phyloP scores from a whole-genome alignment of 2,888 invertebrate genomes.

The Drosophila parthenogenetica region DNA sequence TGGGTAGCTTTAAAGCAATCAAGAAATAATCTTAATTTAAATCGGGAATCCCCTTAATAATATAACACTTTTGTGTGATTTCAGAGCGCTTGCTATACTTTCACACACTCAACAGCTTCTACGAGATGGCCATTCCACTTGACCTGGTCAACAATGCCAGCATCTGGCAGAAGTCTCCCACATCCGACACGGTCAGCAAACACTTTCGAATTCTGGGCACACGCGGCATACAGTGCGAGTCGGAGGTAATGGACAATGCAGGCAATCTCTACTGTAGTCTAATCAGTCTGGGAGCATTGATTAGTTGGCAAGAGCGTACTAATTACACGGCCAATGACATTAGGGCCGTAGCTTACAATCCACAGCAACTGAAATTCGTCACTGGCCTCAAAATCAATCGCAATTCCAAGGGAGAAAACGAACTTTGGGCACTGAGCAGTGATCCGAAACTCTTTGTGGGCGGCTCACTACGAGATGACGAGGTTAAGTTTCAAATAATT shows the following conservation, averaged over 20 bases:
- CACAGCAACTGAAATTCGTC: slow-evolving; percentile 89
- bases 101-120: slow-evolving; percentile 88
- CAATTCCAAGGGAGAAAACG: slow-evolving; percentile 87
- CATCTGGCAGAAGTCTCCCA: slow-evolving; percentile 84
- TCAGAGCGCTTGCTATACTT: slow-evolving; percentile 87
- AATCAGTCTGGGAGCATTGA: slow-evolving; percentile 89
- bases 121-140: slow-evolving; percentile 87
- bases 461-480: slow-evolving; percentile 74
- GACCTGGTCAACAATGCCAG: slow-evolving; percentile 86
- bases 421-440: slow-evolving; percentile 88
- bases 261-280: slow-evolving; percentile 91
- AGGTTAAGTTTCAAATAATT: slow-evolving; percentile 90
- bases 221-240: slow-evolving; percentile 89
- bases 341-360: slow-evolving; percentile 87
- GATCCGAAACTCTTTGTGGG: slow-evolving; percentile 78
- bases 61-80: not conserved
- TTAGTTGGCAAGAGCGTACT: slow-evolving; percentile 90
- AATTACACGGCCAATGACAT: slow-evolving; percentile 86
- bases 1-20: too few relatives aligned
- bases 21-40: too few relatives aligned
- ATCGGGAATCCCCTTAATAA: not conserved
- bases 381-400: slow-evolving; percentile 90
- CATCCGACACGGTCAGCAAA: slow-evolving; percentile 72
- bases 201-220: slow-evolving; percentile 86
- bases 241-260: slow-evolving; percentile 89